phyloP scores from a whole-genome alignment of 2,797 vertebrate genomes.

The Lagocephalus sceleratus region DNA sequence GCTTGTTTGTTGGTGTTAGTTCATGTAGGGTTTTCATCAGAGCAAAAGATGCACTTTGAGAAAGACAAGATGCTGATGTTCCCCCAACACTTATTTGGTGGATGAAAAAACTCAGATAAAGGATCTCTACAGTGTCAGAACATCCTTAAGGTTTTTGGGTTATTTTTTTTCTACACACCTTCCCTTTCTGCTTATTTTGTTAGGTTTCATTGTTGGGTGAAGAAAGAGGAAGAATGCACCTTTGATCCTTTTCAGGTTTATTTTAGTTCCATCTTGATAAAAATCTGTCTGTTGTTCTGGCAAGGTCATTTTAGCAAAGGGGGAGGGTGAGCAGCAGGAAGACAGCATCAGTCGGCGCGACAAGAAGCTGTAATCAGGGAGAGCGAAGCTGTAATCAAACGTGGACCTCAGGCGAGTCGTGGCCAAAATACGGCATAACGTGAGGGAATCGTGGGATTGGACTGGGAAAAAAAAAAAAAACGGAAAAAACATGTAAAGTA shows the following conservation, averaged over 20 bases:
- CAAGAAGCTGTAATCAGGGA: slow-evolving; percentile 51
- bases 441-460: slow-evolving; percentile 21
- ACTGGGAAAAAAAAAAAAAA: not conserved
- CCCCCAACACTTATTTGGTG: no score
- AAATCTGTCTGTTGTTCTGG: slow-evolving; percentile 3
- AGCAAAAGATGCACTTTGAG: not conserved
- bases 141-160: no score
- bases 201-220: no score
- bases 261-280: no score
- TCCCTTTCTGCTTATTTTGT: slow-evolving; percentile 1
- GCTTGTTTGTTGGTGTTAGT: no score
- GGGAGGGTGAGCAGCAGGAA: slow-evolving; percentile 21
- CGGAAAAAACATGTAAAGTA: slow-evolving; percentile 31
- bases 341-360: slow-evolving; percentile 42
- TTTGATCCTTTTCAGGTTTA: no score
- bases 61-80: slow-evolving; percentile 17
- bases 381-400: slow-evolving; percentile 55
- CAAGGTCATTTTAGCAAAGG: slow-evolving; percentile 57
- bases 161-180: not conserved
- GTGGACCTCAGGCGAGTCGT: slow-evolving; percentile 23
- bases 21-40: no score
- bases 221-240: no score
- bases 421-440: slow-evolving; percentile 14
- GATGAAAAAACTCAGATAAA: no score
- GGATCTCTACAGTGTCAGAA: no score